Conservation (phyloP, 2,888 invertebrate genomes). For the Zonitis immaculata region DNA sequence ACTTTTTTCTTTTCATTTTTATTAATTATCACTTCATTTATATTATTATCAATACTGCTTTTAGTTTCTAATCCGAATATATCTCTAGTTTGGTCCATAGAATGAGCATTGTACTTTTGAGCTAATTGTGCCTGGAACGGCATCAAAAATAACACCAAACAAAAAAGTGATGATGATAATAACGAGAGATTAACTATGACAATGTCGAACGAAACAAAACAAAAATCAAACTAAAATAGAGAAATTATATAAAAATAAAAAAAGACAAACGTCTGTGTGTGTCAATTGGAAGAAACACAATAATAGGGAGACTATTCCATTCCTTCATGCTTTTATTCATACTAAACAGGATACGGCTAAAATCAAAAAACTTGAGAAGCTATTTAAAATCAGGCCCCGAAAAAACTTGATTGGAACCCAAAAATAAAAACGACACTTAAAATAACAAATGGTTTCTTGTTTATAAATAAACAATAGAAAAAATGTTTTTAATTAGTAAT, state of each 20-base stretch:
- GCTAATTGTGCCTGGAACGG: constrained; percentile 36
- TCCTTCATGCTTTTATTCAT: constrained; percentile 39
- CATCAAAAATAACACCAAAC: constrained; percentile 27
- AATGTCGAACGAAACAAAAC: neutral
- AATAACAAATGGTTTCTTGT: constrained; percentile 18
- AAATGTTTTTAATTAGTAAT: too few relatives aligned
- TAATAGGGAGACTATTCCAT: constrained; percentile 24
- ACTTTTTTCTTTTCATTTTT: constrained; percentile 50
- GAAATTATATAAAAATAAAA: too few relatives aligned
- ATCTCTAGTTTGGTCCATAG: constrained; percentile 47
- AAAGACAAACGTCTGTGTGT: too few relatives aligned
- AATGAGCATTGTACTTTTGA: constrained; percentile 35
- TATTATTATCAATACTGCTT: constrained; percentile 32
- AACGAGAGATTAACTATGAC: neutral
- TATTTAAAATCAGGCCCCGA: constrained; percentile 20
- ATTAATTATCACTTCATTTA: constrained; percentile 40
- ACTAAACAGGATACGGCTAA: constrained; percentile 14
- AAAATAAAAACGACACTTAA: constrained; percentile 18
- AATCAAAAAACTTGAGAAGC: constrained; percentile 13
- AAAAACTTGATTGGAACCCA: neutral
- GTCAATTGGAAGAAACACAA: neutral
- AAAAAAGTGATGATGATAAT: too few relatives aligned
- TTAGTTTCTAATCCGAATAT: constrained; percentile 39
- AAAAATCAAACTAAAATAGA: too few relatives aligned
- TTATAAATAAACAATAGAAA: constrained; percentile 9